Base-by-base conservation (phyloP, 2,888 invertebrate genomes). In the Luperina testacea region DNA sequence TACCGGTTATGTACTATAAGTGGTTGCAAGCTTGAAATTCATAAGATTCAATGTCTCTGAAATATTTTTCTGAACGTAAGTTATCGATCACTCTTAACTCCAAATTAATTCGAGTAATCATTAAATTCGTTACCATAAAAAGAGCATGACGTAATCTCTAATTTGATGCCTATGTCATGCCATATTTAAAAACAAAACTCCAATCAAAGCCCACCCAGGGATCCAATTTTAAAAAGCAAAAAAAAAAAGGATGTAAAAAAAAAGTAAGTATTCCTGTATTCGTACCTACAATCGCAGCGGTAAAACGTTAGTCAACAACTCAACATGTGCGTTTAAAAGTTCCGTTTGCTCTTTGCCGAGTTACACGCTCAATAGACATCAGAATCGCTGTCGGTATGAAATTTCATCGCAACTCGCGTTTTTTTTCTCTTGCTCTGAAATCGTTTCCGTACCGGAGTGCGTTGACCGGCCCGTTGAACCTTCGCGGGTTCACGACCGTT, bases 401-500 rank as follows among this genome's bases (percentile, higher is more conserved):
- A 94, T 94, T 94, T 94, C 91, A 94, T 92, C 91, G 92, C 89
- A 83, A 89, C 82, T 83, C 68, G 57, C n/a, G 65, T 77, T 89
- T 91, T 91, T 94, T 93, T 92, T 89, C 81, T 85, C 85, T 77
- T 82, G 78, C 75, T 89, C 90, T 91, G 90, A 91, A 92, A 90
- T 87, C 87, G 85, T 90, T 88, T 90, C 90, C 89, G 89, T 80
- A 15, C 78, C 83, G 78, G 86, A 89, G 94, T 92, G 90, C 94
- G 89, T 91, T 90, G 93, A 94, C 92, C 94, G 80, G 75, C 79
- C 81, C 92, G 83, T 78, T 92, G 91, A 90, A 92, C 91, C 91
- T 89, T 59, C 81, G 77, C 70, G 92, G 91, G 95, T 95, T 95
- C 95, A 94, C 87, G 95, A 95, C 94, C 94, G 94, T 93, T 90